phyloP scores from a whole-genome alignment of 1,140 invertebrate species.

The Cydia strobilella region DNA sequence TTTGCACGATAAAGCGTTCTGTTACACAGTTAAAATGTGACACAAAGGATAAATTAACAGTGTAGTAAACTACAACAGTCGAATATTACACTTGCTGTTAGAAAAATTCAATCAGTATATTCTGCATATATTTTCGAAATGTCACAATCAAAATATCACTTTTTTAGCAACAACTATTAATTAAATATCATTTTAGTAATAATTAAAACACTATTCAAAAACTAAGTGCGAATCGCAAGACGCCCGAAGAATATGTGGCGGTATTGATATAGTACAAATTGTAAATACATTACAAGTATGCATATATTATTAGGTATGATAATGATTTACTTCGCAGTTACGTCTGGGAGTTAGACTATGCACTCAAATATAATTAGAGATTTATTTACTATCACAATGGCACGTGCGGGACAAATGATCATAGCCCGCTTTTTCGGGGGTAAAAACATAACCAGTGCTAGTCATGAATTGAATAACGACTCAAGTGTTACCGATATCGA shows the following conservation, averaged over 20 bases:
- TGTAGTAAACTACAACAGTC: no score
- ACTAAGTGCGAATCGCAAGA: background rate
- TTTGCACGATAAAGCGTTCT: no score
- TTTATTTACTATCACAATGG: background rate
- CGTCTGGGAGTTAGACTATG: background rate
- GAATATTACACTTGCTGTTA: no score
- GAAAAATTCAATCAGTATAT: no score
- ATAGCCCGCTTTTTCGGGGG: no score
- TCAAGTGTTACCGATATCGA: no score
- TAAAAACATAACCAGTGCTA: no score
- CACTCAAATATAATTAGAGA: background rate
- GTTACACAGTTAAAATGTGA: background rate
- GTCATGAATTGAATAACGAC: no score
- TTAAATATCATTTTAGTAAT: background rate
- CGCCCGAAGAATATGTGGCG: background rate
- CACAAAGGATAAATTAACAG: background rate
- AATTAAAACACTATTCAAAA: background rate
- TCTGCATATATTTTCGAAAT: no score
- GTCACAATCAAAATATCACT: no score
- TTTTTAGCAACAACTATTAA: background rate
- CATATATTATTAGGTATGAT: background rate
- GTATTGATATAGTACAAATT: background rate
- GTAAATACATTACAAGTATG: background rate
- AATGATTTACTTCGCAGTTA: background rate
- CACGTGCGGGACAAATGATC: no score